Conservation (phyloP, 2,797 vertebrate species). For the Acipenser oxyrinchus region DNA sequence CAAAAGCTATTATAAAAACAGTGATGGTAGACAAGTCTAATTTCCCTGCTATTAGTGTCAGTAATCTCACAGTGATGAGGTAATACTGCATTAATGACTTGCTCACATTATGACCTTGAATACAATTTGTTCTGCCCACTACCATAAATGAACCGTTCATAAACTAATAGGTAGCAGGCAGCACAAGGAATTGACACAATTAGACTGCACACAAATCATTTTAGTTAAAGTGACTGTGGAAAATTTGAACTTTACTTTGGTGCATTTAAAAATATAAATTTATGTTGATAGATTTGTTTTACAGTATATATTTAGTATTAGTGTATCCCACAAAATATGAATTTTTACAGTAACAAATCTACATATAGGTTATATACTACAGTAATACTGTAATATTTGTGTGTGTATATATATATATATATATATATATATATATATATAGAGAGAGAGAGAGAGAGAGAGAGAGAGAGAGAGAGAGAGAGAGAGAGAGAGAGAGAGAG, state of each 20-base stretch:
- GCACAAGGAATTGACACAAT: background rate
- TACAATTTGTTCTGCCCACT: slow-evolving; percentile 13
- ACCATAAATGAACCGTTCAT: background rate
- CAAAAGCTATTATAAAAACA: background rate
- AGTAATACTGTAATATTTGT: too few relatives aligned
- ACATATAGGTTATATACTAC: too few relatives aligned
- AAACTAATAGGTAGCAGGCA: background rate
- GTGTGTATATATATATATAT: too few relatives aligned
- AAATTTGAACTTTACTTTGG: background rate
- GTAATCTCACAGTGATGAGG: slow-evolving; percentile 3
- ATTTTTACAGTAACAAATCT: too few relatives aligned
- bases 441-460: too few relatives aligned
- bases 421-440: too few relatives aligned
- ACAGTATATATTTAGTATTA: too few relatives aligned
- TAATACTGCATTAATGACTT: slow-evolving; percentile 11
- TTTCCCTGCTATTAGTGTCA: background rate
- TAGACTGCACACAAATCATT: background rate
- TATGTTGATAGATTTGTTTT: too few relatives aligned
- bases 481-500: too few relatives aligned
- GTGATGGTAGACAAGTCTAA: slow-evolving; percentile 1
- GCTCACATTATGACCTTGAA: slow-evolving; percentile 11
- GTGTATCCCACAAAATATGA: too few relatives aligned
- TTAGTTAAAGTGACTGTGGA: background rate
- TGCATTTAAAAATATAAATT: background rate
- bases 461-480: too few relatives aligned